phyloP scores from a whole-genome alignment of 1,140 invertebrate genomes.

The Habropoda laboriosa region DNA sequence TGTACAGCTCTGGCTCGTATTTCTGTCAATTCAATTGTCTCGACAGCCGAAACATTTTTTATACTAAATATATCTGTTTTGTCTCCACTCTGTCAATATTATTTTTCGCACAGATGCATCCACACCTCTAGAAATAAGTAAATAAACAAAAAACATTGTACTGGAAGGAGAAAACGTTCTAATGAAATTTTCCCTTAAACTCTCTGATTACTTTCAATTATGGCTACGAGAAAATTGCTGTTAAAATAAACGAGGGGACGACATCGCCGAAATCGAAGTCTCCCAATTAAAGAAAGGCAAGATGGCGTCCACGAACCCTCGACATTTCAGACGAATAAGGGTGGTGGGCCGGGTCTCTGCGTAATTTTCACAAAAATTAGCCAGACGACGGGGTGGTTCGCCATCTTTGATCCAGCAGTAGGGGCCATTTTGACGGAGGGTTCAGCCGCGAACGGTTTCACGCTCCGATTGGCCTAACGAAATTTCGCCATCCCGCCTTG shows the following conservation, averaged over 20 bases:
- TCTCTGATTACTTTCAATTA: no score
- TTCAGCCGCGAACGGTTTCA: conserved; percentile 71
- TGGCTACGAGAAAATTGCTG: no score
- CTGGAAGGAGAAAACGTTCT: background rate
- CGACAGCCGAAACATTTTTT: no score
- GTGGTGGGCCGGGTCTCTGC: conserved; percentile 26
- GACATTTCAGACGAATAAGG: background rate
- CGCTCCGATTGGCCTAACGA: conserved; percentile 76
- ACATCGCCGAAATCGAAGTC: background rate
- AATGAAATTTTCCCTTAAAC: no score
- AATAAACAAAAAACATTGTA: no score
- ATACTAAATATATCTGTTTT: no score
- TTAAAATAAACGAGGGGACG: background rate
- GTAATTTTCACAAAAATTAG: conserved; percentile 74
- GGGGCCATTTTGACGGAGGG: conserved; percentile 73
- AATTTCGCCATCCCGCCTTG: conserved; percentile 69
- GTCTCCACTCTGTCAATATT: no score
- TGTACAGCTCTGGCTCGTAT: no score
- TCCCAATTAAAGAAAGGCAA: conserved; percentile 26
- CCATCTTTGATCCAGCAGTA: conserved; percentile 68
- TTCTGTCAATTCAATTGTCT: no score
- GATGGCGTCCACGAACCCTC: conserved; percentile 43
- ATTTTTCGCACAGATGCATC: no score
- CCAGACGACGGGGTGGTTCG: conserved; percentile 48
- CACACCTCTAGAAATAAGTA: no score